Percentiles rank a stretch among this genome's conserved stretches.
These are phyloP conservation scores for Chymomyza costata DNA, from an alignment of 1,140 invertebrate species.

Conservation along the genomic window DNA sequence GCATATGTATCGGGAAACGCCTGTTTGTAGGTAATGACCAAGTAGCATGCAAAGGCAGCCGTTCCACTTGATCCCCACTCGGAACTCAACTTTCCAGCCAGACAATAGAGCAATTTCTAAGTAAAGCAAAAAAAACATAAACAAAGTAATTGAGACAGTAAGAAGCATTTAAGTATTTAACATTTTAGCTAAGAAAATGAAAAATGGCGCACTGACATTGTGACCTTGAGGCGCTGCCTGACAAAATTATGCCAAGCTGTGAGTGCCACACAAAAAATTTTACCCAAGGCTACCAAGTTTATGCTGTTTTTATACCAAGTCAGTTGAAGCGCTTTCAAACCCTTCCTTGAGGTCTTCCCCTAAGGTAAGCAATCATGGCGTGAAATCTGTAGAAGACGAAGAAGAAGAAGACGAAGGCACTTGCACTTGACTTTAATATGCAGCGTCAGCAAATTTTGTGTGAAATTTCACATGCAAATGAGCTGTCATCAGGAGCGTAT, in stretches of 20 bases:
- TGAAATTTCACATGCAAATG: constrained; percentile 56
- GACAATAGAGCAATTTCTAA: constrained; percentile 62
- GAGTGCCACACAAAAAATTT: no score
- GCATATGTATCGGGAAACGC: no score
- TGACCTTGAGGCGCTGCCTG: background rate
- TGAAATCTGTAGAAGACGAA: background rate
- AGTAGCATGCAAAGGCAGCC: no score
- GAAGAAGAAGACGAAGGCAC: no score
- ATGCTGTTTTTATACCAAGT: no score
- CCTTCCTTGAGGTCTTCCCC: constrained; percentile 9
- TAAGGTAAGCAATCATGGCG: constrained; percentile 1
- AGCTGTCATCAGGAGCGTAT: constrained; percentile 29
- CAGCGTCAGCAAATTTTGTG: constrained; percentile 21
- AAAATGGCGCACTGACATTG: constrained; percentile 1
- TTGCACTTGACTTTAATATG: no score
- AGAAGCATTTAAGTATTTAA: constrained; percentile 26
- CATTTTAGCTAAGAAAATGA: constrained; percentile 12
- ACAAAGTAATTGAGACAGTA: constrained; percentile 56
- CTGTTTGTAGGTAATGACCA: no score
- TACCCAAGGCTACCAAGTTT: no score
- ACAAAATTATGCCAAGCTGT: no score
- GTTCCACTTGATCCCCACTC: no score
- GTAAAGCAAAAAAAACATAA: constrained; percentile 13
- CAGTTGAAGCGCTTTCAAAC: no score
- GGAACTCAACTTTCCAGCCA: no score